A percentile compares a stretch with the other conserved stretches of the same genome.
Evolutionary conservation across 2,888 invertebrate genomes (phyloP).

Genomic region (Lasioglossum villosulum): DNA sequence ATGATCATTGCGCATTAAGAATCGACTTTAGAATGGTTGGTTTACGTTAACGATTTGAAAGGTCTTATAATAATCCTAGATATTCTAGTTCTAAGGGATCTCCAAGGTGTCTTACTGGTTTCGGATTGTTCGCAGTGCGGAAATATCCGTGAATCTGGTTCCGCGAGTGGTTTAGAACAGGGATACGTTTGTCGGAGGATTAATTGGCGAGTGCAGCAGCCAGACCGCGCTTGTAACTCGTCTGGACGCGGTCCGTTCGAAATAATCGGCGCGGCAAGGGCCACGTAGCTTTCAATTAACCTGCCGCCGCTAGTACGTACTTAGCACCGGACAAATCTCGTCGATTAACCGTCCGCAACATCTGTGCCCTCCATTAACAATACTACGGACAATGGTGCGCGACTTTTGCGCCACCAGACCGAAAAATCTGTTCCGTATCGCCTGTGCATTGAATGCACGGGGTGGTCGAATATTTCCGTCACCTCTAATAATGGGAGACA

Average conservation of each 20-base stretch:
- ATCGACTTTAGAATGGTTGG: too few species aligned
- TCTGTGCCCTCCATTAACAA: constrained; percentile 48
- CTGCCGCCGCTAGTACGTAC: constrained; percentile 21
- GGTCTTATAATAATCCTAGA: neutral
- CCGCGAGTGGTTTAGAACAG: neutral
- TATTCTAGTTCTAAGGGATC: neutral
- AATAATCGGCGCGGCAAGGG: constrained; percentile 7
- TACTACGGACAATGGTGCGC: neutral
- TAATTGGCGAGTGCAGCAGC: neutral
- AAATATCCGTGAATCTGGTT: neutral
- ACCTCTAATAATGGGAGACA: too few species aligned
- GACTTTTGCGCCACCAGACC: constrained; percentile 10
- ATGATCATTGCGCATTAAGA: too few species aligned
- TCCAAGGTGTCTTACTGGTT: neutral
- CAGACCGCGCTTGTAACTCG: constrained; percentile 12
- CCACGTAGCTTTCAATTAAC: constrained; percentile 41
- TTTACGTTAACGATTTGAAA: too few species aligned
- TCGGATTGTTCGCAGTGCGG: neutral
- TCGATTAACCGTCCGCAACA: constrained; percentile 46
- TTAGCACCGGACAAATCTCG: constrained; percentile 40
- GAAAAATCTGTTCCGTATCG: neutral
- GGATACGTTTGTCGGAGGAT: neutral
- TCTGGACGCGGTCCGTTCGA: constrained; percentile 4
- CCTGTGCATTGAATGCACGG: too few species aligned
- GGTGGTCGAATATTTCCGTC: too few species aligned